Percentiles rank a stretch among this genome's conserved stretches.
Conservation (phyloP, 2,113 vertebrate species). For the Axis porcinus region DNA sequence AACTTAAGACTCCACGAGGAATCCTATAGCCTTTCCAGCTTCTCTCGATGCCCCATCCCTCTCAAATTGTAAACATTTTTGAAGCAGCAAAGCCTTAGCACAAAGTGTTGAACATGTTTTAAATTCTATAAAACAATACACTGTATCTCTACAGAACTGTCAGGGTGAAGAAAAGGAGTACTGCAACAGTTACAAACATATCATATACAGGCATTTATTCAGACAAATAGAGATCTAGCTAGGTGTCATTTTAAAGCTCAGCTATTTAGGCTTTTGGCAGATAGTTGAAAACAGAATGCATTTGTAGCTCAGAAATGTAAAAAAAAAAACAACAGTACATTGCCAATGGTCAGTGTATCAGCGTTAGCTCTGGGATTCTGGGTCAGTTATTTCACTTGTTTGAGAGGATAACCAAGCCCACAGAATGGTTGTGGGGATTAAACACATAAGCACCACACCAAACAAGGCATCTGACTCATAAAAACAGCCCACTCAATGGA, state of each 20-base stretch:
- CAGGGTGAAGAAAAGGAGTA: slow-evolving; percentile 44
- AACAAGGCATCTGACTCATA: not conserved
- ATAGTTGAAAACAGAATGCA: slow-evolving; percentile 38
- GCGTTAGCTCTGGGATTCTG: not conserved
- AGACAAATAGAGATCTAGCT: slow-evolving; percentile 63
- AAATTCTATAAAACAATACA: slow-evolving; percentile 34
- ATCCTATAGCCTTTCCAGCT: not conserved
- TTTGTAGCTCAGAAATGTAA: not conserved
- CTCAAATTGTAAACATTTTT: slow-evolving; percentile 6
- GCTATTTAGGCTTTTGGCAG: slow-evolving; percentile 50
- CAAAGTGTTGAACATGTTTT: slow-evolving; percentile 23
- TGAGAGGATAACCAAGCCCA: not conserved
- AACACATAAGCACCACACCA: not conserved
- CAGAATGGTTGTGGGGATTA: not conserved
- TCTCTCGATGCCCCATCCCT: not conserved
- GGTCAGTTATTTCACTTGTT: not conserved
- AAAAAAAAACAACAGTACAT: not conserved
- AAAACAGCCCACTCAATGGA: not conserved
- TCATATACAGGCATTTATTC: slow-evolving; percentile 56
- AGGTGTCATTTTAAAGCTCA: slow-evolving; percentile 53
- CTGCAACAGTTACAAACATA: slow-evolving; percentile 51
- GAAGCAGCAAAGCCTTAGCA: not conserved
- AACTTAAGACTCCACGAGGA: not conserved
- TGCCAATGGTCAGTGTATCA: not conserved
- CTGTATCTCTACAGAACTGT: slow-evolving; percentile 39